Evolutionary conservation across 1,140 invertebrate species (phyloP).

Genomic region (Pristionchus pacificus): DNA sequence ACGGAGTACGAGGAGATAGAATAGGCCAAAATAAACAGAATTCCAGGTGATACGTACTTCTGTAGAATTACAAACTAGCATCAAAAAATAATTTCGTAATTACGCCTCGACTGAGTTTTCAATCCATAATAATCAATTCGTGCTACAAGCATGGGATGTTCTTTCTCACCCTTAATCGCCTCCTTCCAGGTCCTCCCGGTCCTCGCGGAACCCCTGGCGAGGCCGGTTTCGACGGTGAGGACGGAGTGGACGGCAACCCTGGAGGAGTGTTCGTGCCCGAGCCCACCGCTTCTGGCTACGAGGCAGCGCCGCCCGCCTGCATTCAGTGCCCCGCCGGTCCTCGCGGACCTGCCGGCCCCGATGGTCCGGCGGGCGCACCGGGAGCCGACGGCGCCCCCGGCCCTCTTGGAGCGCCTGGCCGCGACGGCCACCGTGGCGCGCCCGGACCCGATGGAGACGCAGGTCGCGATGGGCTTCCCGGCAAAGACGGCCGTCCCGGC

Average conservation of each 20-base stretch:
- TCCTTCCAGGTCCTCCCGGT: conserved; percentile 24
- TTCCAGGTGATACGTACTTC: no score
- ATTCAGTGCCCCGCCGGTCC: conserved; percentile 32
- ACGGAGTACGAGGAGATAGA: no score
- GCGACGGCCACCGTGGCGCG: conserved; percentile 14
- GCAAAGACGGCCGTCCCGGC: conserved; percentile 24
- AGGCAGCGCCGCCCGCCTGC: conserved; percentile 18
- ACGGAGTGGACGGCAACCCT: conserved; percentile 18
- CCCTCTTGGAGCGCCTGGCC: conserved; percentile 19
- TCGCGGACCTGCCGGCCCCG: conserved; percentile 19
- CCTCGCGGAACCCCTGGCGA: conserved; percentile 25
- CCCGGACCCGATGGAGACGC: conserved; percentile 21
- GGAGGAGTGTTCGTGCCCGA: conserved; percentile 21
- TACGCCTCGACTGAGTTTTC: no score
- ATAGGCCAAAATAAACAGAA: no score
- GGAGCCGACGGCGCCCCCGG: conserved; percentile 24
- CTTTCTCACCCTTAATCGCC: background rate
- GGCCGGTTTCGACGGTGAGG: conserved; percentile 16
- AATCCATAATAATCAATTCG: no score
- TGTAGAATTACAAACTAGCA: no score
- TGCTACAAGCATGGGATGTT: no score
- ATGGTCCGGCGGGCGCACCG: conserved; percentile 2
- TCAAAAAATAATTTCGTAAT: no score
- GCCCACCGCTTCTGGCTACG: conserved; percentile 9
- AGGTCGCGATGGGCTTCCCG: conserved; percentile 17